These are phyloP conservation scores for Ginglymostoma cirratum DNA, from an alignment of 2,113 vertebrate genomes.

Conservation along the genomic window DNA sequence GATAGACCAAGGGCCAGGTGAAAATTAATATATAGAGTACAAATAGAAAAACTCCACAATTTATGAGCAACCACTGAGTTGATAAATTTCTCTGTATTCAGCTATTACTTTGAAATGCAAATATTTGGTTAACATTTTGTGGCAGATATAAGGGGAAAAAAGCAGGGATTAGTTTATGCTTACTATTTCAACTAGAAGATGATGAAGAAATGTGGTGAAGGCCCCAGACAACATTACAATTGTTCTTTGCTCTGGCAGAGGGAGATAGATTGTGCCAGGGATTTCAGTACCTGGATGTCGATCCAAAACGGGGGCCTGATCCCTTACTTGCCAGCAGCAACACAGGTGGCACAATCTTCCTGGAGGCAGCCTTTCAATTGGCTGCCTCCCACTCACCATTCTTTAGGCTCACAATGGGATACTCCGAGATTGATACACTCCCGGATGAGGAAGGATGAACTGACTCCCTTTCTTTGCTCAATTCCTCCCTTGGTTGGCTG, in stretches of 20 bases:
- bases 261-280: not conserved
- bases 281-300: not conserved
- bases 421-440: not conserved
- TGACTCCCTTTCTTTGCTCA: too few relatives aligned
- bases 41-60: not conserved
- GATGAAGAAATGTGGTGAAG: not conserved
- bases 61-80: not conserved
- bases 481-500: too few relatives aligned
- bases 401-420: not conserved
- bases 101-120: not conserved
- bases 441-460: too few relatives aligned
- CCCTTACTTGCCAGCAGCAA: too few relatives aligned
- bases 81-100: not conserved
- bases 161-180: not conserved
- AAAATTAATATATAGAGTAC: not conserved
- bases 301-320: not conserved
- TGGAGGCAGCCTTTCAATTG: too few relatives aligned
- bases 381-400: not conserved
- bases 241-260: not conserved
- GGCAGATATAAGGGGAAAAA: not conserved
- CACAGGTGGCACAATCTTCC: too few relatives aligned
- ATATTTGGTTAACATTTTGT: not conserved
- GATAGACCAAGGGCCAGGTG: not conserved
- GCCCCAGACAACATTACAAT: not conserved
- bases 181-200: not conserved